phyloP scores from a whole-genome alignment of 2,888 invertebrate species.

The Oligia strigilis region DNA sequence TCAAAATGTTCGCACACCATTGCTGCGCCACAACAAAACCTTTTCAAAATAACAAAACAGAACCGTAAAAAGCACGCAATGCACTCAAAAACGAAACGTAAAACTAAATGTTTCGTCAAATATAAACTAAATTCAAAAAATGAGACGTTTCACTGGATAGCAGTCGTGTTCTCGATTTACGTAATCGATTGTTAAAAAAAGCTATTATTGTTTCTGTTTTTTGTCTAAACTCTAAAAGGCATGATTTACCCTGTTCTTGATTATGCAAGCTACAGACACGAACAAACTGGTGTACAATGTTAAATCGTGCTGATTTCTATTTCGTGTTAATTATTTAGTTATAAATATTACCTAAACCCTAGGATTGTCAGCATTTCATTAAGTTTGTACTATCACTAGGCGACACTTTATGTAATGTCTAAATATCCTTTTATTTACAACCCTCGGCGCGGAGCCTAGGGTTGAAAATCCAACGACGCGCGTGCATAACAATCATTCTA shows the following conservation, averaged over 20 bases:
- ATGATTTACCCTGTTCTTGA: slow-evolving; percentile 71
- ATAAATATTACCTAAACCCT: slow-evolving; percentile 34
- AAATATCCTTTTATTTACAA: not conserved
- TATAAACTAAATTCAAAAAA: slow-evolving; percentile 60
- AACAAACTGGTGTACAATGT: slow-evolving; percentile 57
- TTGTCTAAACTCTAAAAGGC: slow-evolving; percentile 64
- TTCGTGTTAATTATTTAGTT: slow-evolving; percentile 63
- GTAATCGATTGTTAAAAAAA: slow-evolving; percentile 75
- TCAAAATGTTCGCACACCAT: not conserved
- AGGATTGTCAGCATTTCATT: slow-evolving; percentile 21
- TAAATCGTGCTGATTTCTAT: slow-evolving; percentile 60
- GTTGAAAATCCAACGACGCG: not conserved
- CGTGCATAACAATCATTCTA: not conserved
- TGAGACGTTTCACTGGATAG: slow-evolving; percentile 66
- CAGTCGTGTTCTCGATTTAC: slow-evolving; percentile 77
- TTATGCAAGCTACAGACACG: slow-evolving; percentile 71
- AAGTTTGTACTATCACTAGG: not conserved
- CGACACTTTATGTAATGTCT: not conserved
- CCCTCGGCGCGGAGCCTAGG: not conserved
- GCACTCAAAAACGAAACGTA: not conserved
- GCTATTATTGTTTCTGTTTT: slow-evolving; percentile 74
- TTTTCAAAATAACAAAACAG: not conserved
- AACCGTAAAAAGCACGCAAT: slow-evolving; percentile 4
- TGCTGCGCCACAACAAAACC: not conserved
- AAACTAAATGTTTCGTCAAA: slow-evolving; percentile 5